Conservation (phyloP, 1,140 invertebrate genomes). For the Holcopasites calliopsidis region DNA sequence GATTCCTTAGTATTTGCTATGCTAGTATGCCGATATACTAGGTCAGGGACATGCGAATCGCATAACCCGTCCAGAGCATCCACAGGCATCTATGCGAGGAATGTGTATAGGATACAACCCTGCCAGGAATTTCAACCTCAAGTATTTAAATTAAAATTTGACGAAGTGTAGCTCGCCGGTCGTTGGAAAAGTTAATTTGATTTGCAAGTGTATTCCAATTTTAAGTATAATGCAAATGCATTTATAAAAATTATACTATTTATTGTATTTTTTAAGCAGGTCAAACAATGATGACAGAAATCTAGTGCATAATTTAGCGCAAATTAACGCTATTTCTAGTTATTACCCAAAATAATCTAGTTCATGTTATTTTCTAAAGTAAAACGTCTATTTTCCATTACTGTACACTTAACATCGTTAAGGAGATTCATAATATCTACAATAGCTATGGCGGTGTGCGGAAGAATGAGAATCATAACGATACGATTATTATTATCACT, state of each 20-base stretch:
- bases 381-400: too few species aligned
- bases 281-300: too few species aligned
- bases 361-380: too few species aligned
- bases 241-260: neutral
- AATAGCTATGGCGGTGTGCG: too few species aligned
- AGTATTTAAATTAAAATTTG: constrained; percentile 11
- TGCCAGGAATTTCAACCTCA: constrained; percentile 17
- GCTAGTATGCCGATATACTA: constrained; percentile 11
- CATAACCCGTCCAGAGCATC: constrained; percentile 1
- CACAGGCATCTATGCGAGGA: constrained; percentile 1
- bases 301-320: too few species aligned
- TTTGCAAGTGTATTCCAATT: neutral
- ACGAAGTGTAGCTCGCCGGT: neutral
- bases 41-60: constrained; percentile 7
- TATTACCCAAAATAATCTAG: too few species aligned
- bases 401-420: too few species aligned
- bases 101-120: constrained; percentile 6
- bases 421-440: too few species aligned
- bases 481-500: too few species aligned
- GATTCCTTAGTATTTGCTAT: constrained; percentile 21
- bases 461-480: too few species aligned
- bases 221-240: neutral
- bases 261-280: too few species aligned
- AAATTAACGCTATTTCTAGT: too few species aligned
- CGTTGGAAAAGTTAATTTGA: neutral